phyloP scores from a whole-genome alignment of 1,140 invertebrate species.

The Drosophila orena region DNA sequence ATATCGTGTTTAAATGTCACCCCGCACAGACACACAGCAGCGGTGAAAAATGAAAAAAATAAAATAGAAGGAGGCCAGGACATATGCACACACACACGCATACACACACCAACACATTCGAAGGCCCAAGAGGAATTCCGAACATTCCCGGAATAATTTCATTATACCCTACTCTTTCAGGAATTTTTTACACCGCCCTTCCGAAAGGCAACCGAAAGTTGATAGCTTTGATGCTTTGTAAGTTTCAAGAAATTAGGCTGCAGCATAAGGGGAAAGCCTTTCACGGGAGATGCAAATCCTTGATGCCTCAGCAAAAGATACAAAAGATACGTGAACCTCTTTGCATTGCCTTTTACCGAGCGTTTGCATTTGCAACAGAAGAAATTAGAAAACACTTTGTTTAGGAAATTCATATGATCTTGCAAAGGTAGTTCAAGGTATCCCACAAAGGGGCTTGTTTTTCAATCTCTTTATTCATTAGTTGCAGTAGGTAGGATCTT shows the following conservation, averaged over 20 bases:
- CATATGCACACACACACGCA: conserved; percentile 8
- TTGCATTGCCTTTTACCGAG: not conserved
- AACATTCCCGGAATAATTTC: conserved; percentile 29
- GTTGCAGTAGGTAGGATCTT: too few relatives aligned
- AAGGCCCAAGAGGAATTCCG: not conserved
- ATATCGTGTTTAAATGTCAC: conserved; percentile 69
- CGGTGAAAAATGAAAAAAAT: not conserved
- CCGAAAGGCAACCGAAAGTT: conserved; percentile 13
- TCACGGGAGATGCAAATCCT: not conserved
- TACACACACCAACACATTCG: not conserved
- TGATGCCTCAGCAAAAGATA: not conserved
- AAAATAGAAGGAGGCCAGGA: conserved; percentile 2
- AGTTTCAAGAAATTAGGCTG: conserved; percentile 19
- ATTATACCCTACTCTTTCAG: conserved; percentile 23
- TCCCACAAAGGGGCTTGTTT: too few relatives aligned
- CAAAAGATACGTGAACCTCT: not conserved
- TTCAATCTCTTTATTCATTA: too few relatives aligned
- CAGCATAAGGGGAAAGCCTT: not conserved
- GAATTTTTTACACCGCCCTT: conserved; percentile 1
- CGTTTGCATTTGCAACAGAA: not conserved
- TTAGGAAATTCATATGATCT: not conserved
- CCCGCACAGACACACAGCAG: not conserved
- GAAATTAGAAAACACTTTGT: not conserved
- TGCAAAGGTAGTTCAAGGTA: too few relatives aligned
- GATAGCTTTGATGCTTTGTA: conserved; percentile 35